These are phyloP conservation scores for Epizoanthus fatuus DNA, from an alignment of 92 coral and sea anemone species.

Conservation along the genomic window DNA sequence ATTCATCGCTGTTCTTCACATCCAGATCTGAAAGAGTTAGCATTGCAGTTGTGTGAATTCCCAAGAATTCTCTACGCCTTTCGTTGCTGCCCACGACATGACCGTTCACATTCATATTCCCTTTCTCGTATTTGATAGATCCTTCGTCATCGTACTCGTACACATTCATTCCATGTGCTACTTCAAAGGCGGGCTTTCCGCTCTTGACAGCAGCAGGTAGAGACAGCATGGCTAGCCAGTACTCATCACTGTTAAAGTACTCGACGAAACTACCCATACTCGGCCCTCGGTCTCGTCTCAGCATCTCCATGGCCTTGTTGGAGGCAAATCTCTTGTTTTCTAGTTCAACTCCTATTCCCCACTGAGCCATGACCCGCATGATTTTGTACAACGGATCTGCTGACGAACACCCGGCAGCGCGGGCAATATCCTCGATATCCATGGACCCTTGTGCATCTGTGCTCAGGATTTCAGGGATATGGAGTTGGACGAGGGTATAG, in stretches of 20 bases:
- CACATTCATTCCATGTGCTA: slow-evolving; percentile 64
- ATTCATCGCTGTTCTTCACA: not conserved
- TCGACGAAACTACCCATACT: slow-evolving; percentile 62
- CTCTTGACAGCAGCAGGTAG: slow-evolving; percentile 56
- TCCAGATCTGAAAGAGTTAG: slow-evolving; percentile 2
- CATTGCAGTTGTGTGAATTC: slow-evolving; percentile 18
- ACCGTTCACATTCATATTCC: not conserved
- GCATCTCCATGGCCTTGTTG: slow-evolving; percentile 57
- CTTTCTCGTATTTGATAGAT: slow-evolving; percentile 6
- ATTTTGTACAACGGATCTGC: slow-evolving; percentile 37
- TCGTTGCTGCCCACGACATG: slow-evolving; percentile 6
- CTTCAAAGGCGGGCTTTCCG: slow-evolving; percentile 53
- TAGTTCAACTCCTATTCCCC: slow-evolving; percentile 63
- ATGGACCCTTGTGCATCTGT: slow-evolving; percentile 10
- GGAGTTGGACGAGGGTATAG: no score
- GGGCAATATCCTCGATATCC: slow-evolving; percentile 45
- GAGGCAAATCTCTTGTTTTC: slow-evolving; percentile 42
- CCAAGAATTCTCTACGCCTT: not conserved
- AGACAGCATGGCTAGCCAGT: slow-evolving; percentile 59
- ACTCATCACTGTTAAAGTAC: slow-evolving; percentile 59
- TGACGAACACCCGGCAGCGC: slow-evolving; percentile 49
- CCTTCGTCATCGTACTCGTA: slow-evolving; percentile 42
- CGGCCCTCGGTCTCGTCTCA: slow-evolving; percentile 67
- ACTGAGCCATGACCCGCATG: slow-evolving; percentile 67
- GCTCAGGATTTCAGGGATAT: not conserved